A percentile compares a stretch with the other conserved stretches of the same genome.
Evolutionary conservation across 2,113 vertebrate genomes (phyloP).

Genomic region (Ciconia maguari): DNA sequence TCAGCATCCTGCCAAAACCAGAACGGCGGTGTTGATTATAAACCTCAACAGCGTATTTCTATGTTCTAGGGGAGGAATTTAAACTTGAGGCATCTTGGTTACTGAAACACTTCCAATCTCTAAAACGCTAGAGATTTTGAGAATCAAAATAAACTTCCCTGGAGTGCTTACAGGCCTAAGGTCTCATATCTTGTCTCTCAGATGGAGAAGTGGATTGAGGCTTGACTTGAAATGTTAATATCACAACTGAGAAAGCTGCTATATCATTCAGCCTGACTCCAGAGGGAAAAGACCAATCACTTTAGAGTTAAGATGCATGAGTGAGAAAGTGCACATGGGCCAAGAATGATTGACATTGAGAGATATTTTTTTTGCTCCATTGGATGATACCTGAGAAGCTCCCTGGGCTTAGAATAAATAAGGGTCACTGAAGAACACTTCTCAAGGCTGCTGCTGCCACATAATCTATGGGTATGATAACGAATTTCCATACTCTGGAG

Average conservation of each 20-base stretch:
- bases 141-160: neutral
- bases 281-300: conserved; percentile 14
- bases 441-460: conserved; percentile 10
- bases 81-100: neutral
- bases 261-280: neutral
- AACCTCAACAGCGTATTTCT: neutral
- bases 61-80: neutral
- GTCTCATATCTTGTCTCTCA: neutral
- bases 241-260: conserved; percentile 27
- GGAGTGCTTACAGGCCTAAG: neutral
- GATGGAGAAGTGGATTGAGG: neutral
- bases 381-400: conserved; percentile 24
- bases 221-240: conserved; percentile 32
- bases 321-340: conserved; percentile 19
- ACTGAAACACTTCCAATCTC: neutral
- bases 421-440: conserved; percentile 4
- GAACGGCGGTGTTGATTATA: fast-evolving
- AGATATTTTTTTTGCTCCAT: neutral
- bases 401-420: conserved; percentile 39
- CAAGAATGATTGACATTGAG: conserved; percentile 31
- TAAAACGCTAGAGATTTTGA: neutral
- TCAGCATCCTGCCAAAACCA: neutral
- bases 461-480: conserved; percentile 12
- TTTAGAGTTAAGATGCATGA: conserved; percentile 42
- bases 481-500: neutral